phyloP scores from a whole-genome alignment of 1,140 invertebrate species.

The Cydia pomonella region DNA sequence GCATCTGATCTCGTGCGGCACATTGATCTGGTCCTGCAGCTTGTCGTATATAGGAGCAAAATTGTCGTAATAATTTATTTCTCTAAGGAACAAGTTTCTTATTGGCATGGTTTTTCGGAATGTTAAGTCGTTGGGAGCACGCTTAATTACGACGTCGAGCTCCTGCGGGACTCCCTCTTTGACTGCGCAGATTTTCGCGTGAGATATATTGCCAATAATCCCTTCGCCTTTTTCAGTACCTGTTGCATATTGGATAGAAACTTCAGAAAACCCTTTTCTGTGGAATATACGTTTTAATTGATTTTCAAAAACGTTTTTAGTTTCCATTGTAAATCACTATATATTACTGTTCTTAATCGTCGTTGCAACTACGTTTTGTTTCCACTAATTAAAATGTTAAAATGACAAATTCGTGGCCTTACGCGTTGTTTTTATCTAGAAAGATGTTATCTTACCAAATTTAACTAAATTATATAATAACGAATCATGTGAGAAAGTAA shows the following conservation, averaged over 20 bases:
- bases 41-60: background rate
- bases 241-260: conserved; percentile 1
- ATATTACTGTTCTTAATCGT: background rate
- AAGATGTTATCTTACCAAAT: no score
- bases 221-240: background rate
- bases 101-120: background rate
- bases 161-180: background rate
- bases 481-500: no score
- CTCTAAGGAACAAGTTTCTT: background rate
- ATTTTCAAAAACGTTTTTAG: conserved; percentile 3
- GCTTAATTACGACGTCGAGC: background rate
- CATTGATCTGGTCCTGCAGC: background rate
- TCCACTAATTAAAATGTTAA: background rate
- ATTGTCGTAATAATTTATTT: background rate
- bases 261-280: background rate
- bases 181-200: conserved; percentile 8
- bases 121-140: background rate
- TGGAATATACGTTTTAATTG: background rate
- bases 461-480: no score
- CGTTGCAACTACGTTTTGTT: background rate
- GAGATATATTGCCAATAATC: background rate
- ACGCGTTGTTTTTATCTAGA: no score
- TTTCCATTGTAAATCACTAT: background rate
- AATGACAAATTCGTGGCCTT: background rate
- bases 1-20: background rate